Conservation (phyloP, 2,797 vertebrate genomes). For the Chanos chanos region DNA sequence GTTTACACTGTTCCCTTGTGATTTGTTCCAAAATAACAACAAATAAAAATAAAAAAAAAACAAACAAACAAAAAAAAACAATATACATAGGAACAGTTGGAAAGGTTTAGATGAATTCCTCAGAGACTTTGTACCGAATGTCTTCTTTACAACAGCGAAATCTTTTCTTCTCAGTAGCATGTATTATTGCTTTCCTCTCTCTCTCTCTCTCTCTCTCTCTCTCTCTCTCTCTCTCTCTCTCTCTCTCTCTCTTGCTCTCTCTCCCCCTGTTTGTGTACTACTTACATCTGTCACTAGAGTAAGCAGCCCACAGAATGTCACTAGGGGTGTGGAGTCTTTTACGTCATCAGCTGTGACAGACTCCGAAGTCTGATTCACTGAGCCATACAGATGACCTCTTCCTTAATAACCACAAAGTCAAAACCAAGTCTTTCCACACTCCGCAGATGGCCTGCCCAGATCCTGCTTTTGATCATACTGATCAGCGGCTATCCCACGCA, state of each 20-base stretch:
- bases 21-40: too few relatives aligned
- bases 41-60: background rate
- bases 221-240: background rate
- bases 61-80: too few relatives aligned
- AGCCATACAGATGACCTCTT: constrained; percentile 51
- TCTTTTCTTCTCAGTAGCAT: too few relatives aligned
- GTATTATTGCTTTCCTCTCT: background rate
- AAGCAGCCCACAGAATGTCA: constrained; percentile 52
- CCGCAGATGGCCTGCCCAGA: background rate
- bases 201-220: background rate
- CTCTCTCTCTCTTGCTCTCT: background rate
- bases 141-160: too few relatives aligned
- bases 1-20: too few relatives aligned
- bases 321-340: constrained; percentile 48
- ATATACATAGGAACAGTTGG: too few relatives aligned
- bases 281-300: constrained; percentile 46
- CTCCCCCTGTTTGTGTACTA: background rate
- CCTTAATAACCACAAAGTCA: constrained; percentile 36
- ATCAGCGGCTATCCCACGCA: too few relatives aligned
- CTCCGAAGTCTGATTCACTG: constrained; percentile 55
- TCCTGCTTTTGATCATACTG: background rate
- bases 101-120: too few relatives aligned
- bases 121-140: too few relatives aligned
- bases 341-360: constrained; percentile 60
- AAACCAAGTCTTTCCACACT: background rate